These are phyloP conservation scores for Darevskia nairensis DNA, from an alignment of 2,797 vertebrate species.

Conservation along the genomic window DNA sequence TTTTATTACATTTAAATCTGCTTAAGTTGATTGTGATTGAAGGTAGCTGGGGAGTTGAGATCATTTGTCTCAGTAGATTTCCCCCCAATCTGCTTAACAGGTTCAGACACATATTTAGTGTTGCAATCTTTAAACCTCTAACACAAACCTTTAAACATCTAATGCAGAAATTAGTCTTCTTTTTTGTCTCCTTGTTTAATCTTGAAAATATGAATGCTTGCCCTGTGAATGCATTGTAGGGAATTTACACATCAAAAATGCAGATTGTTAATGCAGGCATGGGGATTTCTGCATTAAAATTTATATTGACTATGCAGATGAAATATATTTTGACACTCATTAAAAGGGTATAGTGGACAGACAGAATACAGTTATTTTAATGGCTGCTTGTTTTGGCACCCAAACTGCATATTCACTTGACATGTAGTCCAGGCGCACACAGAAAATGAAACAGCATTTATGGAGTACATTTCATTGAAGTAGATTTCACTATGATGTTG, in stretches of 20 bases:
- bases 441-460: background rate
- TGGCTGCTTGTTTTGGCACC: background rate
- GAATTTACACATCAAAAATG: background rate
- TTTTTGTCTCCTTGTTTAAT: background rate
- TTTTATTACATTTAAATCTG: background rate
- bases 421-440: background rate
- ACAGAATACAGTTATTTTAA: background rate
- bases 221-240: background rate
- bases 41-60: background rate
- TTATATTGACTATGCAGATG: background rate
- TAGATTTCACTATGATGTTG: fast-evolving
- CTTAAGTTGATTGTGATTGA: background rate
- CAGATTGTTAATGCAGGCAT: background rate
- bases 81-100: fast-evolving
- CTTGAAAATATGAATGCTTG: background rate
- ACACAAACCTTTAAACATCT: background rate
- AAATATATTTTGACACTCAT: fast-evolving
- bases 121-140: background rate
- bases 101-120: fast-evolving
- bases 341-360: background rate
- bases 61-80: background rate
- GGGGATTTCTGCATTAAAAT: background rate
- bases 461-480: background rate
- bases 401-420: constrained; percentile 8
- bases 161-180: background rate